These are phyloP conservation scores for Apomyelois bistriatella DNA, from an alignment of 2,888 invertebrate species.

Conservation along the genomic window DNA sequence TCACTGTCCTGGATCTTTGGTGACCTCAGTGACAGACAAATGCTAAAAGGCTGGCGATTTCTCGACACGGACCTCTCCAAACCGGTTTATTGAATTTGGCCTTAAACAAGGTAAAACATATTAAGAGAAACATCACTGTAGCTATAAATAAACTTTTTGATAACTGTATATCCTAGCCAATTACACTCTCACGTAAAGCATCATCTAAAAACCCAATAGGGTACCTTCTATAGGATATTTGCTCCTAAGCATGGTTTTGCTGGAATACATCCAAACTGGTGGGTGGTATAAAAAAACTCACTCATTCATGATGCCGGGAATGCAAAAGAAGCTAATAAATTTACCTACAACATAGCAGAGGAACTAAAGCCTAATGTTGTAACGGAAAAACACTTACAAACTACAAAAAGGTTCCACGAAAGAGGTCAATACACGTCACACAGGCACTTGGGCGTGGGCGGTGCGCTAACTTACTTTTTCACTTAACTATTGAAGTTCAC, in stretches of 20 bases:
- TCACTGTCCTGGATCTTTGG: constrained; percentile 30
- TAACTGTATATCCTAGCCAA: too few relatives aligned
- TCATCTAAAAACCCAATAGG: too few relatives aligned
- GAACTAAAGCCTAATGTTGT: not conserved
- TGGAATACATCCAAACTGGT: too few relatives aligned
- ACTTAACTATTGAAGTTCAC: constrained; percentile 14
- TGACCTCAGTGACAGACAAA: constrained; percentile 28
- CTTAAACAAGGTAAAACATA: not conserved
- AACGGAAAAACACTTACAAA: not conserved
- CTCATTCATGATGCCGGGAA: too few relatives aligned
- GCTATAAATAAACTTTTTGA: too few relatives aligned
- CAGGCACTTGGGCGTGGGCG: constrained; percentile 15
- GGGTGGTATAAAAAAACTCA: too few relatives aligned
- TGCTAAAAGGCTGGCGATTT: constrained; percentile 18
- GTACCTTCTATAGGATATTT: too few relatives aligned
- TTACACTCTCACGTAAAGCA: too few relatives aligned
- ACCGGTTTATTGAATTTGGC: constrained; percentile 14
- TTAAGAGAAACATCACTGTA: not conserved
- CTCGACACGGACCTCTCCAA: constrained; percentile 19
- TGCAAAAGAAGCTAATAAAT: too few relatives aligned
- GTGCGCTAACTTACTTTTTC: constrained; percentile 15
- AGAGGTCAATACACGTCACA: constrained; percentile 35
- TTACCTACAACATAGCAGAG: too few relatives aligned
- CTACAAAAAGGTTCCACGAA: constrained; percentile 20
- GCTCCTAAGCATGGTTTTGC: too few relatives aligned